Conservation (phyloP, 2,888 invertebrate species). For the Brachynemurus nebulosus region DNA sequence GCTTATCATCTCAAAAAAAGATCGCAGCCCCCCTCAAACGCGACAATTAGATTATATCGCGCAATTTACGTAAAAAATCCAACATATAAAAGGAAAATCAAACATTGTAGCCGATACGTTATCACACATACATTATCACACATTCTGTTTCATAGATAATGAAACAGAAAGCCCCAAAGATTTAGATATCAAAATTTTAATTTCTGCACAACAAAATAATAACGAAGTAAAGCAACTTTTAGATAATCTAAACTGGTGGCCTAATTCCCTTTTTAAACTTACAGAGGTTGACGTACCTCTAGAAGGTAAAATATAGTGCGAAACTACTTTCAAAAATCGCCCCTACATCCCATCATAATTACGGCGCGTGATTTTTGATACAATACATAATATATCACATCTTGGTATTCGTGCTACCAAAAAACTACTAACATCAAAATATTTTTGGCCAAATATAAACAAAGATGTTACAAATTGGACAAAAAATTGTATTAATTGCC, state of each 20-base stretch:
- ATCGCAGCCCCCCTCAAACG: not conserved
- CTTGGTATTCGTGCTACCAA: constrained; percentile 15
- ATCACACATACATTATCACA: not conserved
- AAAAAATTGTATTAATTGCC: too few species aligned
- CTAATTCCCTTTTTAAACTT: not conserved
- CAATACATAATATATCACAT: constrained; percentile 15
- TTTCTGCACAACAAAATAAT: not conserved
- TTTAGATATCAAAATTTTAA: not conserved
- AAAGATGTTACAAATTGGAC: too few species aligned
- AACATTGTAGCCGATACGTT: constrained; percentile 7
- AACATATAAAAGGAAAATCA: not conserved
- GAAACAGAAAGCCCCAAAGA: too few species aligned
- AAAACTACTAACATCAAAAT: constrained; percentile 12
- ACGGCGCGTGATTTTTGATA: constrained; percentile 15
- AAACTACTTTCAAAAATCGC: constrained; percentile 10
- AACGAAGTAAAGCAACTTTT: not conserved
- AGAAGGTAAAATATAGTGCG: constrained; percentile 7
- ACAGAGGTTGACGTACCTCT: not conserved
- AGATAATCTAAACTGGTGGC: not conserved
- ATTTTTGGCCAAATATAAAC: constrained; percentile 18
- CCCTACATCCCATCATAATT: constrained; percentile 18
- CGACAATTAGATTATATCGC: constrained; percentile 4
- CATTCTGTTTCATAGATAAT: not conserved
- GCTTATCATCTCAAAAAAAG: not conserved
- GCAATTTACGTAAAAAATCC: constrained; percentile 5